These are phyloP conservation scores for Hydrolagus colliei DNA, from an alignment of 2,797 vertebrate species.

Conservation along the genomic window DNA sequence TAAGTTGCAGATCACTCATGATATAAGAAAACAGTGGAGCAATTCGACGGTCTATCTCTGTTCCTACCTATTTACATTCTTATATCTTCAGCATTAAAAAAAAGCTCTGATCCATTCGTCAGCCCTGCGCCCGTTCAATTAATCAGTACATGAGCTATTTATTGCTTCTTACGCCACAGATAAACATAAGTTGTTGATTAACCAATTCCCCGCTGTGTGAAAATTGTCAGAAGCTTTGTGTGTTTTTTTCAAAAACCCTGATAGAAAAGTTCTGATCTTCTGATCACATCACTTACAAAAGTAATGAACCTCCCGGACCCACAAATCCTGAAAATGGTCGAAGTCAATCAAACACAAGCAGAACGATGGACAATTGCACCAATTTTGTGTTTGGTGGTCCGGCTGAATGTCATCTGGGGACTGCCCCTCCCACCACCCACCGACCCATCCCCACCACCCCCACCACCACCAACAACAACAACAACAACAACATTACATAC, in stretches of 20 bases:
- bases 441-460: too few relatives aligned
- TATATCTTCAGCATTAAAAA: too few relatives aligned
- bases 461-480: too few relatives aligned
- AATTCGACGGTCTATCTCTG: too few relatives aligned
- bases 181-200: background rate
- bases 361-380: too few relatives aligned
- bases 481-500: too few relatives aligned
- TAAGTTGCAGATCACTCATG: too few relatives aligned
- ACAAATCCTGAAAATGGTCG: background rate
- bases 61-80: too few relatives aligned
- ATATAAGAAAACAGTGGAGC: too few relatives aligned
- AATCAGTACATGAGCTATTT: background rate
- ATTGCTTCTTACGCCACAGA: background rate
- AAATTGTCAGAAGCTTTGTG: background rate
- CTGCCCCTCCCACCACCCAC: too few relatives aligned
- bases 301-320: background rate
- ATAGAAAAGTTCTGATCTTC: background rate
- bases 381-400: too few relatives aligned
- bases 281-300: background rate
- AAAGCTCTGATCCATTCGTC: background rate
- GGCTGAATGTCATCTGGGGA: too few relatives aligned
- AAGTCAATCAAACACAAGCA: background rate
- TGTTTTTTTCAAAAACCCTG: background rate
- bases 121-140: background rate
- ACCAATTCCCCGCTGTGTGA: background rate